Evolutionary conservation across 2,888 invertebrate genomes (phyloP), one percentile per base, ranked within the genome.

Genomic region (Meliscaeva auricollis): DNA sequence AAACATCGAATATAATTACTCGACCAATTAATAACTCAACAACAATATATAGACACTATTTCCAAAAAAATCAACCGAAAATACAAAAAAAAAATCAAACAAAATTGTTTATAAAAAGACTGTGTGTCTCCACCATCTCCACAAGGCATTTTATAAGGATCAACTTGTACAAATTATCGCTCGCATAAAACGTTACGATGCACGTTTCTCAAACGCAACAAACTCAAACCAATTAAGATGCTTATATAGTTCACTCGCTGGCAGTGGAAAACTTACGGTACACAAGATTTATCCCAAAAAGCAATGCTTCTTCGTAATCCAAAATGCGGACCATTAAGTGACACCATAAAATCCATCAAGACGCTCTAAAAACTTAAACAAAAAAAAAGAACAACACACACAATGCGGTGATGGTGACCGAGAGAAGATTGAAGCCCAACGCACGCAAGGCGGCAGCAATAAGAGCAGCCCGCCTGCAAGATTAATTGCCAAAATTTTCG

Each of bases 311-410:
- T 84, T 80, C 66, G 66, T 73, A 81, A 85, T 85, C 85, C 85
- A 64, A 80, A 81, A 80, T 73, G 85, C 73, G 76, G 73, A 81
- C 81, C 81, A 85, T 85, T 85, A 85, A 81, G 69, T 81, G 85
- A 85, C 85, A 85, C 81, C 73, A 81, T 81, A 85, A 85, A 60
- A 85, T 85, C 81, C 81, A 85, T 85, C 85, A 85, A 85, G 38
- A 9, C 73, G 76, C 76, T 77, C 68, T 32, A 50, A 11, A 50
- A 50, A 62, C 35, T 17, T 11, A 64, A 44, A 46, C 9, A 30
- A 46, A 9, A 35, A 54, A 30, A 1, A 30, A 20, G 38, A 35
- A 35, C 35, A 13, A 15, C n/a, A 17, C 9, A 0, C n/a, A 32
- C 64, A 48, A 22, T 52, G 58, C 38, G 52, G 75, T 15, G 35